phyloP scores from a whole-genome alignment of 2,888 invertebrate species.

The Blastobasis lacticolella region DNA sequence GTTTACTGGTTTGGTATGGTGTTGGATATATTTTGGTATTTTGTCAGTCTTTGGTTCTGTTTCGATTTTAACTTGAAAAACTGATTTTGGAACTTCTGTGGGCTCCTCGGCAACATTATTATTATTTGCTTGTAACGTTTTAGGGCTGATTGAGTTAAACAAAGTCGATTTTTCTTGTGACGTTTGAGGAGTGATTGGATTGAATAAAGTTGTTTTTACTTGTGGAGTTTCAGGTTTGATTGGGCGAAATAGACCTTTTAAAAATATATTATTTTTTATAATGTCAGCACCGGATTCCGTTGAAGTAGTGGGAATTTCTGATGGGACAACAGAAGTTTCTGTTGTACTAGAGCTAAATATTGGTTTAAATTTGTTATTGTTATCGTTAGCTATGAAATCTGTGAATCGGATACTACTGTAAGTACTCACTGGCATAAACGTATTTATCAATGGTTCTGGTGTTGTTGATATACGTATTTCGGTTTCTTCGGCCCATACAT shows the following conservation, averaged over 20 bases:
- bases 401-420: conserved; percentile 21
- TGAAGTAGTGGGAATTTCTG: too few species aligned
- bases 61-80: conserved; percentile 20
- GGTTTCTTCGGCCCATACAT: conserved; percentile 19
- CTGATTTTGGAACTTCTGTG: conserved; percentile 8
- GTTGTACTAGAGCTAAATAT: conserved; percentile 24
- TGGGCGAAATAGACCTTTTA: conserved; percentile 39
- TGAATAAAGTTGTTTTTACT: conserved; percentile 20
- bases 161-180: conserved; percentile 15
- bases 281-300: conserved; percentile 22
- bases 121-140: conserved; percentile 1
- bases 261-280: conserved; percentile 50
- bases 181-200: conserved; percentile 17
- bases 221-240: conserved; percentile 18
- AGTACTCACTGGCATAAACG: conserved; percentile 15
- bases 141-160: conserved; percentile 7
- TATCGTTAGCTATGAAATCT: conserved; percentile 28
- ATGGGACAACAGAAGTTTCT: conserved; percentile 18
- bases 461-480: conserved; percentile 21
- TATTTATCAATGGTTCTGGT: conserved; percentile 3
- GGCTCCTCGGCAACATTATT: too few species aligned
- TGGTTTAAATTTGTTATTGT: conserved; percentile 34
- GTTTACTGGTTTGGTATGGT: conserved; percentile 34
- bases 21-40: conserved; percentile 33
- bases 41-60: conserved; percentile 36